Evolutionary conservation across 1,140 invertebrate genomes (phyloP).

Genomic region (Drosophila bifasciata): DNA sequence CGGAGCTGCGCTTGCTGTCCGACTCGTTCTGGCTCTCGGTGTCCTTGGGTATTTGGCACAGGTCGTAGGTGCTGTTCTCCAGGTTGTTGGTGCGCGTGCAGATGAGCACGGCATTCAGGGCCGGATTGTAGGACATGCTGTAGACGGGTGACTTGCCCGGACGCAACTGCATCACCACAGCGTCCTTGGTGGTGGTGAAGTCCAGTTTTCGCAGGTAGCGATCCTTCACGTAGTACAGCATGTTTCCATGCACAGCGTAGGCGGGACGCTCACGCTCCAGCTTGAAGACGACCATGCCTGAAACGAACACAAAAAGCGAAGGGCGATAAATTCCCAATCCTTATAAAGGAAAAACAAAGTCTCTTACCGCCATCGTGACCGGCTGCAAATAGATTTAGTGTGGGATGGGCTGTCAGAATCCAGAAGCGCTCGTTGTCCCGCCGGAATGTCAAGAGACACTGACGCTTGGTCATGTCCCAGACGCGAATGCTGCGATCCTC

Average conservation of each 20-base stretch:
- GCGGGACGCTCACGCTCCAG: constrained; percentile 98
- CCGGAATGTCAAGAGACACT: constrained; percentile 97
- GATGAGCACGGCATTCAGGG: constrained; percentile 95
- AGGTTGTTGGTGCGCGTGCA: constrained; percentile 91
- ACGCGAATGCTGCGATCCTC: constrained; percentile 99
- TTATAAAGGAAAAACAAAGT: neutral
- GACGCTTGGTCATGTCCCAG: constrained; percentile 99
- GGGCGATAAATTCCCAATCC: neutral
- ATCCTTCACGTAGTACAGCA: constrained; percentile 98
- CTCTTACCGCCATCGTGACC: constrained; percentile 97
- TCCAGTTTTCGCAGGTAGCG: constrained; percentile 95
- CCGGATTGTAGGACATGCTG: constrained; percentile 98
- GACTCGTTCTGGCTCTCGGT: constrained; percentile 85
- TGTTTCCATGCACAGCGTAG: constrained; percentile 96
- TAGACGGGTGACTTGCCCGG: constrained; percentile 89
- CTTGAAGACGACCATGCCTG: constrained; percentile 89
- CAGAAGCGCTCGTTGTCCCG: constrained; percentile 98
- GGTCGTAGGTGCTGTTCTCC: constrained; percentile 97
- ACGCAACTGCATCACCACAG: constrained; percentile 96
- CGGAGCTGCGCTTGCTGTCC: constrained; percentile 94
- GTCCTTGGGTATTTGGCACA: constrained; percentile 95
- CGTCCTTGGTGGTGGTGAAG: constrained; percentile 96
- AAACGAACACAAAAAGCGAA: neutral
- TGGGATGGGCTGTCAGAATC: constrained; percentile 96
- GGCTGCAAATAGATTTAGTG: constrained; percentile 93